phyloP scores from a whole-genome alignment of 1,140 invertebrate genomes.

The Oppia nitens region DNA sequence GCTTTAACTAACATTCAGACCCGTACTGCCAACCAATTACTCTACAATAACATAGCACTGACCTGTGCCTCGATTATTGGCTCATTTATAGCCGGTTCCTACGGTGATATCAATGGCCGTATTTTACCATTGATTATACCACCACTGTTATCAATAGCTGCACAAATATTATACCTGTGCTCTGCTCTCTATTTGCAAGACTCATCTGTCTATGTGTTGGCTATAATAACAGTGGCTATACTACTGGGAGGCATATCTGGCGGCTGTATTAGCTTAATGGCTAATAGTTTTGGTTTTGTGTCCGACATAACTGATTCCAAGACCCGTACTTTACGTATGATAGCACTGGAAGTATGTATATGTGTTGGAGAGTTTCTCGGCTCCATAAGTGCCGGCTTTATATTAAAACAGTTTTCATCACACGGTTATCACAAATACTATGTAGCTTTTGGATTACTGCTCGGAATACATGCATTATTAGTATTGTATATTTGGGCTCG shows the following conservation, averaged over 20 bases:
- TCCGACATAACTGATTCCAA: constrained; percentile 62
- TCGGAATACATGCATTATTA: constrained; percentile 24
- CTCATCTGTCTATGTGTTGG: constrained; percentile 33
- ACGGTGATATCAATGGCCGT: constrained; percentile 48
- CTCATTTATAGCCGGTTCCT: constrained; percentile 38
- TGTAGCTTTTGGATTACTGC: constrained; percentile 12
- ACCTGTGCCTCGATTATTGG: constrained; percentile 30
- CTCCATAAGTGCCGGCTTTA: constrained; percentile 27
- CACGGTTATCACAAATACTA: too few species aligned
- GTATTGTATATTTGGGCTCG: constrained; percentile 28
- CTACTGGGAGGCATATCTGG: constrained; percentile 42
- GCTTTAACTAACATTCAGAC: constrained; percentile 16
- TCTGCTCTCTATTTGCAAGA: too few species aligned
- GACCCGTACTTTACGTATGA: constrained; percentile 59
- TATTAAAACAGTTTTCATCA: constrained; percentile 27
- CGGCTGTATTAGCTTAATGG: constrained; percentile 71
- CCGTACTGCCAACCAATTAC: not conserved
- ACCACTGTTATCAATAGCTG: constrained; percentile 57
- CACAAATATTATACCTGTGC: constrained; percentile 53
- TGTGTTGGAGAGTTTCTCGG: constrained; percentile 25
- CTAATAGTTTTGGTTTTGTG: constrained; percentile 75
- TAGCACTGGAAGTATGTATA: constrained; percentile 48
- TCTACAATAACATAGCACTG: constrained; percentile 27
- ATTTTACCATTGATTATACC: constrained; percentile 69
- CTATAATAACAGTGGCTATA: constrained; percentile 27